phyloP scores from a whole-genome alignment of 2,797 vertebrate genomes.

The Gallirallus australis region DNA sequence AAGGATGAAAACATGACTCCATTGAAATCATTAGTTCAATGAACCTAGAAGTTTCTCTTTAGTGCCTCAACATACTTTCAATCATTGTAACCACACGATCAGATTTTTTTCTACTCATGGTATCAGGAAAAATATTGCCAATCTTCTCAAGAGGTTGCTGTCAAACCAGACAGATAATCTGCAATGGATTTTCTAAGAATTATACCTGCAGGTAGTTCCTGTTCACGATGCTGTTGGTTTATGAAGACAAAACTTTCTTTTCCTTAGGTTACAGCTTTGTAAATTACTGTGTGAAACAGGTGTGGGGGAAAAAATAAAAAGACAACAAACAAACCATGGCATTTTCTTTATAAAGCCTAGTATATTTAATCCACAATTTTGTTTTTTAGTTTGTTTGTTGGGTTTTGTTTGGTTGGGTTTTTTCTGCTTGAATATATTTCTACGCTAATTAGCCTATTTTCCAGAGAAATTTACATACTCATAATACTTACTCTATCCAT shows the following conservation, averaged over 20 bases:
- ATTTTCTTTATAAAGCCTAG: background rate
- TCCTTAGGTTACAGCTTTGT: background rate
- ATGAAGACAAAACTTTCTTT: background rate
- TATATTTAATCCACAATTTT: background rate
- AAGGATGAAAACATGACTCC: background rate
- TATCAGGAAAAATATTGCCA: background rate
- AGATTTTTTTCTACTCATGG: accelerated
- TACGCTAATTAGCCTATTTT: background rate
- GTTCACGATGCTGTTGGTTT: background rate
- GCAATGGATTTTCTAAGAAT: background rate
- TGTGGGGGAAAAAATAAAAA: background rate
- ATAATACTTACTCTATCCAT: background rate
- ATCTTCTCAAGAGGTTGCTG: background rate
- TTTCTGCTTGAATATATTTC: background rate
- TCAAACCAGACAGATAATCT: background rate
- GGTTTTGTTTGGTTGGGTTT: background rate
- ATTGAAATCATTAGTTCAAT: background rate
- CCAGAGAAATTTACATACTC: background rate
- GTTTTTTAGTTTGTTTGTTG: background rate
- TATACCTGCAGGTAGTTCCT: background rate
- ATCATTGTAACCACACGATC: background rate
- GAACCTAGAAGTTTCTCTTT: background rate
- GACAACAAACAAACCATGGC: background rate
- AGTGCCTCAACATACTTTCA: background rate
- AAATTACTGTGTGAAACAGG: background rate